phyloP scores from a whole-genome alignment of 2,113 vertebrate species.

The Acanthisitta chloris region DNA sequence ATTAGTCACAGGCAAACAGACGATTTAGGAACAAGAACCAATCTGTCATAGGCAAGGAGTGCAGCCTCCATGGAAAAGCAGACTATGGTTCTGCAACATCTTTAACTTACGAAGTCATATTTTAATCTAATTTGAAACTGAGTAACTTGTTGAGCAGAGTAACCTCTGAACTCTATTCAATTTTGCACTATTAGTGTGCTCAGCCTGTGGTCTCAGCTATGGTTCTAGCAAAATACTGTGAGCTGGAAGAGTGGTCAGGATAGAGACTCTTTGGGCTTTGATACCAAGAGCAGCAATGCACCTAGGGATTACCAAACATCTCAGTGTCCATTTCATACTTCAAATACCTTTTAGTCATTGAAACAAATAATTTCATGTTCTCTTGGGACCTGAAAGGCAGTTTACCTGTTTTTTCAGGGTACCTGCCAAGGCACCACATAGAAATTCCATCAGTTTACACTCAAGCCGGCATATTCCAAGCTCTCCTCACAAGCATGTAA shows the following conservation, averaged over 20 bases:
- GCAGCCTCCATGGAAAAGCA: neutral
- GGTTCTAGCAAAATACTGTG: neutral
- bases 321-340: neutral
- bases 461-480: neutral
- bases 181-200: neutral
- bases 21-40: slow-evolving; percentile 32
- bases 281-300: neutral
- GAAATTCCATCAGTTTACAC: neutral
- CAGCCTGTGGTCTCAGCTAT: neutral
- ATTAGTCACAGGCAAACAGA: slow-evolving; percentile 52
- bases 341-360: neutral
- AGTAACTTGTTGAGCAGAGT: slow-evolving; percentile 26
- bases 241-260: neutral
- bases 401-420: neutral
- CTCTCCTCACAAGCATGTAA: neutral
- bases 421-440: neutral
- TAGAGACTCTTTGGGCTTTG: neutral
- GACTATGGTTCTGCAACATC: neutral
- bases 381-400: neutral
- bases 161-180: slow-evolving; percentile 9
- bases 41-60: neutral
- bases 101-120: neutral
- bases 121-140: slow-evolving; percentile 55
- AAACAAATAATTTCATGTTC: neutral
- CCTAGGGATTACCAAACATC: neutral